Base-by-base conservation (phyloP, 2,888 invertebrate species). In the Calameuta pallipes region DNA sequence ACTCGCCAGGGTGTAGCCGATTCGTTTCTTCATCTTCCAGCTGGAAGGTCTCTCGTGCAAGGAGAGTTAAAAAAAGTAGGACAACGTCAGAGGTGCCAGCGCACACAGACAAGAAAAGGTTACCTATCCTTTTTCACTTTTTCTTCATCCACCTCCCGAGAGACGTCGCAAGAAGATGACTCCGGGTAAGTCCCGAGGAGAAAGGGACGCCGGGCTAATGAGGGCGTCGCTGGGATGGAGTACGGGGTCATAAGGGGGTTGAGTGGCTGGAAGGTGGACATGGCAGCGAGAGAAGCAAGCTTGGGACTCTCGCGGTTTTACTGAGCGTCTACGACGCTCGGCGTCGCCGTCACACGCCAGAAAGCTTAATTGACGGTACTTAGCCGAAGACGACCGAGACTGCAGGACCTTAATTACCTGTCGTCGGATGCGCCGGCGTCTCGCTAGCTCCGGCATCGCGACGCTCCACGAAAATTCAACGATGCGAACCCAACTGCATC, bases 291-390 rank as follows among this genome's bases (percentile, higher is more conserved):
- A 23, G 35, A 73, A 6, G 71, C 33, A 31, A 4, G 33, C 33
- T 31, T 23, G 31, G 31, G 71, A 30, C 69, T 75, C 73, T 77
- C 75, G 80, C 75, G 81, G 75, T 79, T 80, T 82, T 78, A 36
- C 75, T 15, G 73, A 70, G 31, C 75, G 73, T 71, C 78, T 34
- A 77, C 74, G 73, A 75, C 73, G 56, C 75, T 12, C 36, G 74
- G 71, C 81, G 80, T 81, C 78, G 75, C 80, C 76, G 73, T 37
- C 74, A 75, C 36, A 80, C 76, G 80, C 75, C 81, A 77, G 82
- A 82, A 80, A 80, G 81, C 82, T 83, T 85, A 85, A 85, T 85
- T 85, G 85, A 82, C 84, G 84, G 81, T 81, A 83, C 83, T 85
- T 85, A 84, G 80, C 80, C 69, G 76, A 79, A 82, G 82, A 82